Evolutionary conservation across 2,797 vertebrate species (phyloP).

Genomic region (Pangasius sanitwongsei): DNA sequence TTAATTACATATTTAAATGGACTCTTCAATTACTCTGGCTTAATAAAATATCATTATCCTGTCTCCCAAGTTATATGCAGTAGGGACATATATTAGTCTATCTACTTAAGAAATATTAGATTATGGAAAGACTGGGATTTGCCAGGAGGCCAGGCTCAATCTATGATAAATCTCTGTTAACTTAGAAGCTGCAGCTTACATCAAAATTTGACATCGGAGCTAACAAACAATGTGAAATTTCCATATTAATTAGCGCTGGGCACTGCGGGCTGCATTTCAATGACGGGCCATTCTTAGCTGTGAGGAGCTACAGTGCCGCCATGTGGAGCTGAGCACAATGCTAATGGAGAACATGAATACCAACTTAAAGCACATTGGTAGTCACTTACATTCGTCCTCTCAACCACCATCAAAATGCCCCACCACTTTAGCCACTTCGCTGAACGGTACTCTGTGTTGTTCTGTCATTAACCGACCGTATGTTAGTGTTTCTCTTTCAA

Average conservation of each 20-base stretch:
- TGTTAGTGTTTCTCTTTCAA: neutral
- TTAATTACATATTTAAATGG: conserved; percentile 97
- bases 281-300: conserved; percentile 57
- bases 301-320: conserved; percentile 71
- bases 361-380: conserved; percentile 18
- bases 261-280: conserved; percentile 76
- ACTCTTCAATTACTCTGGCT: conserved; percentile 91
- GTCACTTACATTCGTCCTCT: conserved; percentile 22
- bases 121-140: conserved; percentile 70
- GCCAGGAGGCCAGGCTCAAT: conserved; percentile 74
- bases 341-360: conserved; percentile 53
- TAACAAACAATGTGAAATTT: conserved; percentile 83
- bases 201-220: conserved; percentile 78
- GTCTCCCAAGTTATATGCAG: conserved; percentile 87
- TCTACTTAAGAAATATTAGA: conserved; percentile 80
- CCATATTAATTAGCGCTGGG: conserved; percentile 81
- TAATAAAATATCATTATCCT: conserved; percentile 89
- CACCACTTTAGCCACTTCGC: conserved; percentile 1
- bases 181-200: conserved; percentile 75
- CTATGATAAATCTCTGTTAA: conserved; percentile 81
- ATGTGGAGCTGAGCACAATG: conserved; percentile 63
- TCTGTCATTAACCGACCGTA: neutral
- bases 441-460: neutral
- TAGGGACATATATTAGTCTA: conserved; percentile 75
- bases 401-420: conserved; percentile 3